Base-by-base conservation (phyloP, 1,140 invertebrate species). In the Drepana arcuata region DNA sequence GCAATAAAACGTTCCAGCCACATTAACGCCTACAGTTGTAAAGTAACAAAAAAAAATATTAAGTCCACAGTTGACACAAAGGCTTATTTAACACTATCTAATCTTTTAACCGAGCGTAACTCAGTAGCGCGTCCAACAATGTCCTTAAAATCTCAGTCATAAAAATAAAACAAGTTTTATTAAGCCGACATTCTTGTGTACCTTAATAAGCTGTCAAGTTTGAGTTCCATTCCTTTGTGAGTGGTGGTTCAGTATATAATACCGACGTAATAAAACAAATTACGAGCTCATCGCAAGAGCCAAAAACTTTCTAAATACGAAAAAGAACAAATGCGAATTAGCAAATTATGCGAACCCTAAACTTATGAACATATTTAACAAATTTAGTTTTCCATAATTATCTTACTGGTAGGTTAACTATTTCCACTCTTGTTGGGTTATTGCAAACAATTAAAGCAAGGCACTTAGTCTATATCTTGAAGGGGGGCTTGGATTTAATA, bases 61-160 rank as follows among this genome's bases (percentile, higher is more conserved):
- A 28, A 34, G 28, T 24, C 11, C 14, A 21, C 34, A 42, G 38
- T 51, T 37, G 31, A 55, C 43, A 60, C 57, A 53, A 56, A 56
- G 43, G 35, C 46, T 41, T 44, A 45, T 51, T 59, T 52, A 52
- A 41, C 41, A 41, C 42, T 57, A 57, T 57, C 57, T 61, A 48
- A 61, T 61, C 57, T 53, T 21, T 30, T 15, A 25, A 27, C 2
- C 10, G 14, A 18, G 52, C 46, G 57, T 61, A 61, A 45, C 47
- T 34, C 42, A 34, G 51, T 42, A 50, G 51, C 43, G 27, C 6
- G 23, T 16, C 15, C 30, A 3, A 34, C 39, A 49, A 42, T 49
- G 46, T 54, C 35, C 37, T 49, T 48, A 34, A 39, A 40, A 37
- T 24, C 43, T 32, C 24, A 10, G 27, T 38, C 36, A 43, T 49